Evolutionary conservation across 2,113 vertebrate genomes (phyloP), one percentile per base, ranked within the genome.

Genomic region (Poeciliopsis prolifica): DNA sequence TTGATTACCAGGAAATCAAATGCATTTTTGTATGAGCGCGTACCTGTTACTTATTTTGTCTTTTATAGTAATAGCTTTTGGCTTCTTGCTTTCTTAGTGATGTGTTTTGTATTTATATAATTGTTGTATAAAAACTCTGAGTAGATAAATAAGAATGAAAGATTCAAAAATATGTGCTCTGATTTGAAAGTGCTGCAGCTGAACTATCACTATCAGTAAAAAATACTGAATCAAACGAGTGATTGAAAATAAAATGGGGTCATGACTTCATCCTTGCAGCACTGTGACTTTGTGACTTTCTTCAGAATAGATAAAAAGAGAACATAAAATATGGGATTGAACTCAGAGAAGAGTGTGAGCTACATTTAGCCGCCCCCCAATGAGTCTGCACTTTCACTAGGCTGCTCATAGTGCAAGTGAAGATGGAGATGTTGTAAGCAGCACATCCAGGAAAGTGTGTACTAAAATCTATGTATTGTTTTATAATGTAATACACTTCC

Each of bases 181-280:
- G 33, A 75, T 76, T n/a, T 9, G 24, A 26, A 75, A 69, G 33
- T 48, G 58, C 14, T 31, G n/a, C 33, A 42, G 24, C 71, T 8
- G 65, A 85, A n/a, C 54, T 22, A n/a, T 65, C 67, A 54, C 37
- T 42, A 22, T 80, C 31, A 31, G 30, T 74, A 51, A 12, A 63
- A 82, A 74, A 37, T 28, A 35, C 30, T 12, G 72, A 67, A 73
- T 75, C 65, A 70, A 73, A 77, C 17, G 61, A 84, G 54, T 24
- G 64, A 87, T 70, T 87, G 79, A 65, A 87, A 81, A 67, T 74
- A 68, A 84, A 88, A 83, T 86, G 75, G 78, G 86, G 81, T 79
- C 81, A 29, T 30, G 79, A 80, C 87, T 88, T 85, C 68, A 60
- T 84, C 54, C 26, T 37, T 22, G 74, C 82, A 69, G 73, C 61